phyloP scores from a whole-genome alignment of 1,140 invertebrate species.

The Carposina sasakii region DNA sequence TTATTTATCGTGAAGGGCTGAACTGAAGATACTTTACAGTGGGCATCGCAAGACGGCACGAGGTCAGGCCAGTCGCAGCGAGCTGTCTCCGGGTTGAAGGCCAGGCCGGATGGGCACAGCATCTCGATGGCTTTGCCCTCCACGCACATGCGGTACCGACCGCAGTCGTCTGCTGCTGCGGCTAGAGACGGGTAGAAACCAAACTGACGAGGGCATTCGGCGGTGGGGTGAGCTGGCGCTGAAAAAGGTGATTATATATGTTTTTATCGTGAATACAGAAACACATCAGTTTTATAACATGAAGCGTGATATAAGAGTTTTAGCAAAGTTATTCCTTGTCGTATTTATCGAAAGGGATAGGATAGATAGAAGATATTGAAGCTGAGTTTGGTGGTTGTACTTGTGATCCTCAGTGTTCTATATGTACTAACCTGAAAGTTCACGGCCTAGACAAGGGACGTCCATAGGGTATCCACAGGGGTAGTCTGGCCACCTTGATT shows the following conservation, averaged over 20 bases:
- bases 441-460: constrained; percentile 79
- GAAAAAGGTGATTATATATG: not conserved
- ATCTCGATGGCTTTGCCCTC: constrained; percentile 76
- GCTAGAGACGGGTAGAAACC: constrained; percentile 83
- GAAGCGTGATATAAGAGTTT: too few relatives aligned
- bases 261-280: not conserved
- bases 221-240: constrained; percentile 74
- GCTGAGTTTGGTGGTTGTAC: too few relatives aligned
- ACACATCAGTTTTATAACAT: too few relatives aligned
- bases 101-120: constrained; percentile 85
- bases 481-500: constrained; percentile 75
- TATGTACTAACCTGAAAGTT: too few relatives aligned
- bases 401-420: too few relatives aligned
- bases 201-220: constrained; percentile 87
- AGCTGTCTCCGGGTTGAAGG: constrained; percentile 82
- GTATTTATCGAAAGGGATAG: too few relatives aligned
- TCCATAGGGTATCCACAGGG: constrained; percentile 85
- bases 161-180: constrained; percentile 74
- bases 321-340: too few relatives aligned
- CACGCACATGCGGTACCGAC: constrained; percentile 86
- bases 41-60: constrained; percentile 80
- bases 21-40: constrained; percentile 66
- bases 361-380: too few relatives aligned
- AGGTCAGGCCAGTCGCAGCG: constrained; percentile 90
- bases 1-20: not conserved